Evolutionary conservation across 2,113 vertebrate genomes (phyloP).

Genomic region (Ctenodactylus gundi): DNA sequence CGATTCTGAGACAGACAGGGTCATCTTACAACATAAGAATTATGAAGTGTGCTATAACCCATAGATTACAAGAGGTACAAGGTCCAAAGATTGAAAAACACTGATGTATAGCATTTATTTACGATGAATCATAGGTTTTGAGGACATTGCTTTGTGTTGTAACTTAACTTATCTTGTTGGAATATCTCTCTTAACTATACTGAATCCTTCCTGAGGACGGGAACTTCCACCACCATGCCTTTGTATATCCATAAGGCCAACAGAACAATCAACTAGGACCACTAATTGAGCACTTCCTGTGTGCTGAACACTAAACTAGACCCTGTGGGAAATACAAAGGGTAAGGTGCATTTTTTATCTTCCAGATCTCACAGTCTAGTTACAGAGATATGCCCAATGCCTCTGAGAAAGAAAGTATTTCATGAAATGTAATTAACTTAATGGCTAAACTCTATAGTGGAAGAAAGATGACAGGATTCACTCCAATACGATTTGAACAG

Average conservation of each 20-base stretch:
- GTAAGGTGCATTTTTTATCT: background rate
- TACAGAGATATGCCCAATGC: background rate
- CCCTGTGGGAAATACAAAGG: background rate
- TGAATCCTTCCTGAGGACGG: background rate
- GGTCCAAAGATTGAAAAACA: background rate
- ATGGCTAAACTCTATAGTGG: background rate
- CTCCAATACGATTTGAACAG: background rate
- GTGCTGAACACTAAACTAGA: background rate
- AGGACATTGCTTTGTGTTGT: background rate
- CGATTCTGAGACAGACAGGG: background rate
- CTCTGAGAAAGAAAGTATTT: background rate
- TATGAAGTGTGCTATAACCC: background rate
- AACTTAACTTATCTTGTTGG: background rate
- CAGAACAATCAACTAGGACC: background rate
- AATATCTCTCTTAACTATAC: background rate
- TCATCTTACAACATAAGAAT: background rate
- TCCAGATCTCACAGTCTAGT: background rate
- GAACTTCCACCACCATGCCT: background rate
- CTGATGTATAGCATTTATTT: background rate
- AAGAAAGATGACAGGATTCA: background rate
- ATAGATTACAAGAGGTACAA: background rate
- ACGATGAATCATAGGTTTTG: background rate
- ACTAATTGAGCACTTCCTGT: background rate
- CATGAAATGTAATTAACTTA: background rate
- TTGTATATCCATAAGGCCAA: background rate